Base-by-base conservation (phyloP, 2,113 vertebrate species). In the Limnothrissa miodon region DNA sequence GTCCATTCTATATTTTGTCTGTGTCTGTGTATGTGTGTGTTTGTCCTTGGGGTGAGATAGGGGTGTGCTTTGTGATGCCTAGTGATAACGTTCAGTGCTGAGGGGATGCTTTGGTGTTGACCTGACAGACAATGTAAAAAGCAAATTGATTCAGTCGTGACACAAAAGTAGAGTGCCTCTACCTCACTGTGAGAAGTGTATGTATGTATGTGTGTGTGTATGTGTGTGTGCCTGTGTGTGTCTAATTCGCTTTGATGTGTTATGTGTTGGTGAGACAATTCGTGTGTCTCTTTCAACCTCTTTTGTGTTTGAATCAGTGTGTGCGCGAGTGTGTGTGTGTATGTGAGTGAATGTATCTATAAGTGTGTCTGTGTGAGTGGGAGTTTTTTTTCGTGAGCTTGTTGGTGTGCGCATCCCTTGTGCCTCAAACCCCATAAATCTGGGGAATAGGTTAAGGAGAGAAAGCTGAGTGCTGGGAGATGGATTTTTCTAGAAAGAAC, bases 71-170 rank as follows among this genome's bases (percentile, higher is more conserved):
- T 70, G 83, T 59, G 66, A 74, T 51, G 45, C 19, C 51, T 70
- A 1, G 45, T 13, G 39, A 59, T 45, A 78, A 81, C 80, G 6
- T 87, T 87, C 51, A 66, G 51, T 11, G 7, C n/a, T 29, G n/a
- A 62, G 59, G 59, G 25, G 59, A 62, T 74, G 29, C 66, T 74
- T 74, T 74, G 25, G 66, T 29, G 66, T 78, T 82, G 66, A 78
- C 81, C 81, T 51, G 66, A 23, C 66, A 78, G 66, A 15, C 29
- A 74, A 33, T 74, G 66, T 74, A 33, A 33, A 74, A 74, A 74
- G 66, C 66, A 74, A 74, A 74, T 74, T 74, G 66, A 74, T 74
- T 74, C 29, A 36, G 66, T 74, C 66, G 17, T 17, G 29, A 74
- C 66, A 74, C 66, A 74, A 74, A 74, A 2, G 36, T 36, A 33